Evolutionary conservation across 2,113 vertebrate species (phyloP).

Genomic region (Tragulus kanchil): DNA sequence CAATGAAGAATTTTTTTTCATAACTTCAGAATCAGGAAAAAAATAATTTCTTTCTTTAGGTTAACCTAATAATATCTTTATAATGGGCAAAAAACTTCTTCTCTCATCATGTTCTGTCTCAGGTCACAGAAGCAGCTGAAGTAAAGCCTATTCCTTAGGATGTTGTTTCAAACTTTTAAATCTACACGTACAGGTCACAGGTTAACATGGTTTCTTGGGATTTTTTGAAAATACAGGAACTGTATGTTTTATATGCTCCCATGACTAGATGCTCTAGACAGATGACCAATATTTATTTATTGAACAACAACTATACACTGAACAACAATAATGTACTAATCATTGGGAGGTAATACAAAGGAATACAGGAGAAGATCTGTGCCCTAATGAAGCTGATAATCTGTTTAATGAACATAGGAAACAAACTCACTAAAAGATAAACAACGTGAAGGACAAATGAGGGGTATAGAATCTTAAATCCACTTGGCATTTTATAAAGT

Average conservation of each 20-base stretch:
- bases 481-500: neutral
- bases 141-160: neutral
- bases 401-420: neutral
- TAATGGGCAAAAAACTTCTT: neutral
- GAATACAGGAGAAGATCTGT: neutral
- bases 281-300: neutral
- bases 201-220: slow-evolving; percentile 4
- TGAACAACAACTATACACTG: neutral
- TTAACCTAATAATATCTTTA: neutral
- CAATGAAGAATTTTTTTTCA: neutral
- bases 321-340: neutral
- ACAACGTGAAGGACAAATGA: neutral
- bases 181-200: neutral
- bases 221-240: neutral
- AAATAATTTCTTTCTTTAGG: neutral
- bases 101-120: neutral
- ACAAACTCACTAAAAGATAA: neutral
- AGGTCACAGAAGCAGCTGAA: neutral
- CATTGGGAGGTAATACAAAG: neutral
- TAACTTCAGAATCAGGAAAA: neutral
- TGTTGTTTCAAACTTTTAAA: neutral
- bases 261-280: neutral
- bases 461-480: neutral
- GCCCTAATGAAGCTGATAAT: neutral
- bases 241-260: neutral